Percentiles rank a stretch among this genome's conserved stretches.
phyloP scores from a whole-genome alignment of 2,797 vertebrate genomes.

The Melanotaenia maccullochi region DNA sequence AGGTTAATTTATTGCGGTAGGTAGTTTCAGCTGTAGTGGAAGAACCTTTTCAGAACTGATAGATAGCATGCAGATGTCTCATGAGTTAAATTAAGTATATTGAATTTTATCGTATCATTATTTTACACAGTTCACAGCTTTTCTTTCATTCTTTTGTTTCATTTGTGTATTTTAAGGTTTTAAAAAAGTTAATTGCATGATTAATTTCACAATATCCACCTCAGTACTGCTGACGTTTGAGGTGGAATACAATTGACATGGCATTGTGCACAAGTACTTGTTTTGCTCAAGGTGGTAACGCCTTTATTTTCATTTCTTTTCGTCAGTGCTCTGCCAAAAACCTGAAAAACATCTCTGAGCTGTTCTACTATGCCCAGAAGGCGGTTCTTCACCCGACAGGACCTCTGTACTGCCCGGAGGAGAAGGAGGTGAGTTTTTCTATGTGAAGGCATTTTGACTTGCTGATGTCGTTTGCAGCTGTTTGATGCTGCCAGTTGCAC shows the following conservation, averaged over 20 bases:
- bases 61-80: background rate
- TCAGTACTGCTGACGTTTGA: background rate
- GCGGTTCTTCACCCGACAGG: conserved; percentile 98
- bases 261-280: background rate
- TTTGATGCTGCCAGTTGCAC: background rate
- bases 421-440: conserved; percentile 91
- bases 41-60: background rate
- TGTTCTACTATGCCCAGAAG: conserved; percentile 99
- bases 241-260: background rate
- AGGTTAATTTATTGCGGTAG: background rate
- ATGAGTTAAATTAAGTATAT: background rate
- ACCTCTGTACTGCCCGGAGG: conserved; percentile 96
- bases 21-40: no score
- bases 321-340: conserved; percentile 98
- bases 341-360: conserved; percentile 98
- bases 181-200: no score
- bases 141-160: background rate
- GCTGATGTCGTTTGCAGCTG: background rate
- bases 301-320: background rate
- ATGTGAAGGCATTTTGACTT: background rate
- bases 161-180: background rate
- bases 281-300: background rate
- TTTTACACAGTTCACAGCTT: background rate
- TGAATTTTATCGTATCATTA: background rate
- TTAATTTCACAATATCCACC: no score